Percentiles rank a stretch among this genome's conserved stretches.
phyloP scores from a whole-genome alignment of 2,113 vertebrate species.

The Eulemur rufifrons region DNA sequence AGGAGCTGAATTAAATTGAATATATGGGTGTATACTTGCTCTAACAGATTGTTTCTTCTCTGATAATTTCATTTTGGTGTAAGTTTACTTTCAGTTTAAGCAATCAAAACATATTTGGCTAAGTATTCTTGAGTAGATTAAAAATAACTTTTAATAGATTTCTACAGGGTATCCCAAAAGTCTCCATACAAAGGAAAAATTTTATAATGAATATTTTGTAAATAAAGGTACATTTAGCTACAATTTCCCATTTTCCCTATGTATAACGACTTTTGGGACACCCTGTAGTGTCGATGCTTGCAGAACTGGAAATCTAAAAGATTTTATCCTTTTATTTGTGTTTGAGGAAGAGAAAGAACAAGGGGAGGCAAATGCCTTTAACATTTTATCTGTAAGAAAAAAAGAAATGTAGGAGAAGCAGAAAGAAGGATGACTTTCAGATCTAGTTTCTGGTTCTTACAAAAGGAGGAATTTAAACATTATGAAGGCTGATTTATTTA shows the following conservation, averaged over 20 bases:
- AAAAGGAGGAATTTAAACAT: not conserved
- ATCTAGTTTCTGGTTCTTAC: not conserved
- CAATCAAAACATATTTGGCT: slow-evolving; percentile 10
- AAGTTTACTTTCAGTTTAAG: slow-evolving; percentile 6
- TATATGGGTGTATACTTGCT: not conserved
- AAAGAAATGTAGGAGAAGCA: not conserved
- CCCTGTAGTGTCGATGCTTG: not conserved
- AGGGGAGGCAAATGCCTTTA: not conserved
- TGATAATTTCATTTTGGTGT: not conserved
- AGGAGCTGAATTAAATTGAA: not conserved
- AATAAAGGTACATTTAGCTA: too few species aligned
- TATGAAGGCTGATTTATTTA: not conserved
- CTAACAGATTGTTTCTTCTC: slow-evolving; percentile 15
- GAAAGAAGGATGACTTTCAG: not conserved
- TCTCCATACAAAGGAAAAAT: too few species aligned
- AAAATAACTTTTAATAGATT: slow-evolving; percentile 23
- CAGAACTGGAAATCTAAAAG: not conserved
- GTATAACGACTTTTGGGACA: too few species aligned
- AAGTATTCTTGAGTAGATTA: not conserved
- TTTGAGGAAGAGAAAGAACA: not conserved
- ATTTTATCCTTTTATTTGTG: not conserved
- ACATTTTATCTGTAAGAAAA: not conserved
- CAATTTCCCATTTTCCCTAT: too few species aligned
- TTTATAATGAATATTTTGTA: too few species aligned
- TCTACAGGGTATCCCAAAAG: not conserved